Evolutionary conservation across 2,888 invertebrate genomes (phyloP).

Genomic region (Tetranychus truncatus): DNA sequence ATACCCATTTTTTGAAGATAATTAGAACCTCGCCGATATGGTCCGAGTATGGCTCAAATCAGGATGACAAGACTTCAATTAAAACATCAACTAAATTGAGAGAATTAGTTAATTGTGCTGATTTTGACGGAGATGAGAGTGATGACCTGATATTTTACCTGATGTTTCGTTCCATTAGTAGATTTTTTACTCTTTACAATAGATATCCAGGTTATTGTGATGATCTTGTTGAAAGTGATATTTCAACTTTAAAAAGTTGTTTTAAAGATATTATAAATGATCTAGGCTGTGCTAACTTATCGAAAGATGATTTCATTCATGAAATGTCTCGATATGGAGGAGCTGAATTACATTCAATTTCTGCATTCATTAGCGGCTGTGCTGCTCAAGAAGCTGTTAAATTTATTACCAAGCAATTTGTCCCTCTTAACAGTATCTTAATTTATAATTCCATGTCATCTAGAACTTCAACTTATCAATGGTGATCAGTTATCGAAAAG

Average conservation of each 20-base stretch:
- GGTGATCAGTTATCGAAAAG: conserved; percentile 31
- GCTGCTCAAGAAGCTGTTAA: conserved; percentile 92
- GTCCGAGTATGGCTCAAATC: conserved; percentile 1
- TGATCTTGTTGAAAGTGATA: conserved; percentile 70
- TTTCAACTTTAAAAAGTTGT: conserved; percentile 54
- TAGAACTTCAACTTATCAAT: conserved; percentile 57
- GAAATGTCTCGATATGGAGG: conserved; percentile 86
- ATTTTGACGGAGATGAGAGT: conserved; percentile 18
- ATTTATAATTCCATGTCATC: conserved; percentile 84
- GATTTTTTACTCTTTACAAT: conserved; percentile 69
- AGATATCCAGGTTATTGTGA: conserved; percentile 71
- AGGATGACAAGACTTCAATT: background rate
- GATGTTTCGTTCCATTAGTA: conserved; percentile 69
- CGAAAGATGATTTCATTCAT: conserved; percentile 80
- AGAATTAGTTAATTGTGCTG: background rate
- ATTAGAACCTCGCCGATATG: conserved; percentile 37
- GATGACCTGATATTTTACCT: conserved; percentile 67
- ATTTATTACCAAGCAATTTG: conserved; percentile 82
- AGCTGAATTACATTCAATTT: conserved; percentile 78
- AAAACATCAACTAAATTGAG: conserved; percentile 9
- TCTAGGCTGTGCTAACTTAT: conserved; percentile 56
- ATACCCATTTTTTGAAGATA: conserved; percentile 59
- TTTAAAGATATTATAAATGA: conserved; percentile 38
- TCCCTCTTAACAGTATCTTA: conserved; percentile 83
- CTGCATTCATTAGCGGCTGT: conserved; percentile 76